Base-by-base conservation (phyloP, 2,888 invertebrate species). In the Lepidocyrtoides sp. region DNA sequence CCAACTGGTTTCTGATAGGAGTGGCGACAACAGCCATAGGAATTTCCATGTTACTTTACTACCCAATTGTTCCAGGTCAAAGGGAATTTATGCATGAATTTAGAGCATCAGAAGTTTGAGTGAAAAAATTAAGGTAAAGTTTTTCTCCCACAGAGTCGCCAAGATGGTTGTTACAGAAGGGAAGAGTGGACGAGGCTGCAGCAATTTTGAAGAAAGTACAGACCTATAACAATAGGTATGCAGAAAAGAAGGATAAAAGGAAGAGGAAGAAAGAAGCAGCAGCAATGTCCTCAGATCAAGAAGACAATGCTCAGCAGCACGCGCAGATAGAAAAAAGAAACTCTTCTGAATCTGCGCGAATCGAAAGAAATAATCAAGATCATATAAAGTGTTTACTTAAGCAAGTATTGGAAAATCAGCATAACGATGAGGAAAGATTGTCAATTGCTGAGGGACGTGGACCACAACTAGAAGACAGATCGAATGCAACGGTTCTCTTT, bases 1-100 rank as follows among this genome's bases (percentile, higher is more conserved):
- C 93, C 8, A 91, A 93, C 66, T 95, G 95, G 95, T 93, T 94
- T 20, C 77, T 93, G 0, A 92, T 95, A 2, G 94, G 94, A 0
- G 82, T 94, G 5, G 60, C 94, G 10, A 94, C 94, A 0, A 92
- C 92, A 26, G 48, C 93, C 20, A 94, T 94, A 0, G 89, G 89
- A 60, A 86, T 88, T 12, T 26, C 93, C 20, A 84, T 92, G 10
- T 84, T 93, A 36, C 36, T 88, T 17, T 94, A 93, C 83, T 91
- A 57, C 72, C 93, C 93, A 2, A 79, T 93, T 10, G 54, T 94
- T 4, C 94, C 94, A 0, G 94, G n/a, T n/a, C n/a, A n/a, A n/a
- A n/a, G n/a, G n/a, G n/a, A n/a, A n/a, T n/a, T n/a, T n/a, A n/a
- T n/a, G n/a, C n/a, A n/a, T n/a, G n/a, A n/a, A n/a, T n/a, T n/a